Conservation (phyloP, 2,113 vertebrate genomes). For the Caranx melampygus region DNA sequence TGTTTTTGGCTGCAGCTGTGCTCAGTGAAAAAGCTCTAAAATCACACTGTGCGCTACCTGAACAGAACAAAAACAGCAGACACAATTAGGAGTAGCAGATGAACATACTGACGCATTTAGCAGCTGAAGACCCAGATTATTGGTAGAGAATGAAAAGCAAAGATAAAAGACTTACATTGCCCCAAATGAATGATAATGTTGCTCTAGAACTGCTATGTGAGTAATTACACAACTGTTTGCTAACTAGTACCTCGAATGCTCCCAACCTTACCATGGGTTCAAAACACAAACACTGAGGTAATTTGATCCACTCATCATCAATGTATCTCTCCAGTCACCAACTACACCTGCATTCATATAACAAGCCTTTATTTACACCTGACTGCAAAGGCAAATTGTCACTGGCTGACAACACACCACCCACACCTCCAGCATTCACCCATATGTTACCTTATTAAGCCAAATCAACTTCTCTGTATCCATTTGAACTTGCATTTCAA, state of each 20-base stretch:
- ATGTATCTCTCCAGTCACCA: neutral
- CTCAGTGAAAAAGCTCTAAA: neutral
- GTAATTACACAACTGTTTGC: neutral
- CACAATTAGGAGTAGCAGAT: too few relatives aligned
- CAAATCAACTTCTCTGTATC: neutral
- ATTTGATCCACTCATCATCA: neutral
- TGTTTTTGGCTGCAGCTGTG: neutral
- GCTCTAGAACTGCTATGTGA: neutral
- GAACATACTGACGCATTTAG: neutral
- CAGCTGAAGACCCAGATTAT: too few relatives aligned
- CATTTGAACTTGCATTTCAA: neutral
- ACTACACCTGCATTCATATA: neutral
- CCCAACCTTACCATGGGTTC: neutral
- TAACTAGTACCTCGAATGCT: neutral
- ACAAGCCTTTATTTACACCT: neutral
- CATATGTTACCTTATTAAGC: neutral
- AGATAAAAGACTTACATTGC: neutral
- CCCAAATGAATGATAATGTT: neutral
- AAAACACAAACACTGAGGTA: conserved; percentile 1
- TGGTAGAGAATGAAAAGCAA: neutral
- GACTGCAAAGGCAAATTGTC: neutral
- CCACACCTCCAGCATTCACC: conserved; percentile 7
- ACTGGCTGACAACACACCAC: neutral
- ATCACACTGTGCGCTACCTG: neutral
- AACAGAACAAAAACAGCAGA: neutral